These are phyloP conservation scores for Himalopsyche kuldschensis DNA, from an alignment of 2,888 invertebrate species.

Conservation along the genomic window DNA sequence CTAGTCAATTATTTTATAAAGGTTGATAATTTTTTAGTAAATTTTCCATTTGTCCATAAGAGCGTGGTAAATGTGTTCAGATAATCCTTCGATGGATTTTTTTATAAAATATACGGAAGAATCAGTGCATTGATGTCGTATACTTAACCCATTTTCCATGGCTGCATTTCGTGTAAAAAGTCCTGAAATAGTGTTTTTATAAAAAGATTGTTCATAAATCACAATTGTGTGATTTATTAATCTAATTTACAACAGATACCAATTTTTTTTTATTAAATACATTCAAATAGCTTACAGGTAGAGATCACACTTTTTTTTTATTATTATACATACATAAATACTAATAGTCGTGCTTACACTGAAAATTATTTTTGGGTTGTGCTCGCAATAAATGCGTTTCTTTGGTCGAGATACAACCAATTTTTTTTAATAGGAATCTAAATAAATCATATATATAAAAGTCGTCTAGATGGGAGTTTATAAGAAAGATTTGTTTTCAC, in stretches of 20 bases:
- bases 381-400: not conserved
- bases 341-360: not conserved
- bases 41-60: no score
- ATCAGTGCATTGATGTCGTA: not conserved
- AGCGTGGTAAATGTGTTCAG: no score
- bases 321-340: not conserved
- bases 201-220: not conserved
- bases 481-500: not conserved
- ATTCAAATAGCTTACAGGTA: slow-evolving; percentile 40
- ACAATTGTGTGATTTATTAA: not conserved
- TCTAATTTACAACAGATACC: not conserved
- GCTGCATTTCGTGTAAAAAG: not conserved
- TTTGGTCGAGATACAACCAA: not conserved
- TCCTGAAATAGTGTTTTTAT: not conserved
- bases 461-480: not conserved
- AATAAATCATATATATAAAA: not conserved
- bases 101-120: no score
- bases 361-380: not conserved
- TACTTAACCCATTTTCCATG: not conserved
- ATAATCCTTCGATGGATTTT: no score
- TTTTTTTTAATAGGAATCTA: not conserved
- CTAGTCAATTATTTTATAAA: no score
- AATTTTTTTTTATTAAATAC: slow-evolving; percentile 18
- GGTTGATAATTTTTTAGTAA: no score
- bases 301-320: slow-evolving; percentile 10